phyloP scores from a whole-genome alignment of 2,113 vertebrate species.

The Alligator mississippiensis region DNA sequence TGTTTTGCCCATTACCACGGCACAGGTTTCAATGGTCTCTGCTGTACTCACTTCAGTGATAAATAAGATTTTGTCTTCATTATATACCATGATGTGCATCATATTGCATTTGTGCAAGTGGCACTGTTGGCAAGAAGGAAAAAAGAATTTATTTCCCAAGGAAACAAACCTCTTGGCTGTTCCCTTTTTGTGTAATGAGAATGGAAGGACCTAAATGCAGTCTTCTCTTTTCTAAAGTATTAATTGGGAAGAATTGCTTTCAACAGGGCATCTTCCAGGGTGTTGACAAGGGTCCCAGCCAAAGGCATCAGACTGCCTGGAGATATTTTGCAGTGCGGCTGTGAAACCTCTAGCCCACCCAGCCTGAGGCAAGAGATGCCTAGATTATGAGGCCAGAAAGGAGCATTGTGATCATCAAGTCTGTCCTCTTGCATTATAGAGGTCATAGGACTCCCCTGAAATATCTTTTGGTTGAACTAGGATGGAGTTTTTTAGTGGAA shows the following conservation, averaged over 20 bases:
- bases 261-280: background rate
- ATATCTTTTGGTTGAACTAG: too few relatives aligned
- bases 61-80: background rate
- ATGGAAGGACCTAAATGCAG: background rate
- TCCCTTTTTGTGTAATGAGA: background rate
- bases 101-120: background rate
- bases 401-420: too few relatives aligned
- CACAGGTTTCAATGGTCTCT: background rate
- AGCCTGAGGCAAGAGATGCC: background rate
- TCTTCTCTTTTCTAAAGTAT: background rate
- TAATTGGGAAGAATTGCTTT: background rate
- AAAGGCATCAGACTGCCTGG: too few relatives aligned
- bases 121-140: background rate
- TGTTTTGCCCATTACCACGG: background rate
- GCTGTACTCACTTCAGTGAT: background rate
- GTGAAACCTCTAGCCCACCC: background rate
- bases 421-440: too few relatives aligned
- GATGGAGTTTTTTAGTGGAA: too few relatives aligned
- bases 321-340: too few relatives aligned
- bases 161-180: too few relatives aligned
- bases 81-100: rapidly evolving
- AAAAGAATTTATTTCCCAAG: background rate
- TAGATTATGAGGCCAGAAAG: too few relatives aligned
- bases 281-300: background rate
- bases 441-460: too few relatives aligned